Evolutionary conservation across 2,113 vertebrate genomes (phyloP).

Genomic region (Baryphthengus martii): DNA sequence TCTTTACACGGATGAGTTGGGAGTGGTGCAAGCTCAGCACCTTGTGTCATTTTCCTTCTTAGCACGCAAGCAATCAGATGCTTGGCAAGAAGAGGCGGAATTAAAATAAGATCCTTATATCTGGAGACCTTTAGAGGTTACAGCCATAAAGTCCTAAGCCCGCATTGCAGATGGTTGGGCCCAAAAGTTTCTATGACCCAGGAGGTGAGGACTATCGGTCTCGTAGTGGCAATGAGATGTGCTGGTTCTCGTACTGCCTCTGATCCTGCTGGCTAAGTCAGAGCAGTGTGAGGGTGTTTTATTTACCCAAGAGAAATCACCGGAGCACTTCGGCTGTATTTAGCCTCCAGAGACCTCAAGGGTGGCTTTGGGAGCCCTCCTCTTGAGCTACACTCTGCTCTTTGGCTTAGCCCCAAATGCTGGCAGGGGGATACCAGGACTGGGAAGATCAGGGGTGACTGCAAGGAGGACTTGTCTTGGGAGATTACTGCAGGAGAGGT

Average conservation of each 20-base stretch:
- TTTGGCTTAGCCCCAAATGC: neutral
- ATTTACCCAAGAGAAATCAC: neutral
- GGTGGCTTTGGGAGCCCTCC: neutral
- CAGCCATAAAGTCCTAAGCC: neutral
- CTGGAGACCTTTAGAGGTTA: conserved; percentile 45
- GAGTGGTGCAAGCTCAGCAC: conserved; percentile 48
- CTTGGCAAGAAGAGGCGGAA: conserved; percentile 31
- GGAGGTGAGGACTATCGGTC: neutral
- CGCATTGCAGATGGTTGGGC: conserved; percentile 46
- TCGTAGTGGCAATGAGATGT: neutral
- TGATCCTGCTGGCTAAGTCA: neutral
- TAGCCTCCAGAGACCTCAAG: neutral
- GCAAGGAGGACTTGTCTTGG: neutral
- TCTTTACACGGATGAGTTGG: neutral
- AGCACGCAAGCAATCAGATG: conserved; percentile 2
- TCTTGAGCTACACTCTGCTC: neutral
- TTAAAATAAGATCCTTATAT: conserved; percentile 45
- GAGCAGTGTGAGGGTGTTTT: rapidly evolving
- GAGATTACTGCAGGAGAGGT: neutral
- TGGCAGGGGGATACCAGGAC: neutral
- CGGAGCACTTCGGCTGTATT: neutral
- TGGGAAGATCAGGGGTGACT: neutral
- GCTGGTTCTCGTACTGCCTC: neutral
- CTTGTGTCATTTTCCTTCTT: conserved; percentile 35
- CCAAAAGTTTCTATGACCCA: neutral